Base-by-base conservation (phyloP, 1,140 invertebrate species). In the Brachionus asplanchnoidis region DNA sequence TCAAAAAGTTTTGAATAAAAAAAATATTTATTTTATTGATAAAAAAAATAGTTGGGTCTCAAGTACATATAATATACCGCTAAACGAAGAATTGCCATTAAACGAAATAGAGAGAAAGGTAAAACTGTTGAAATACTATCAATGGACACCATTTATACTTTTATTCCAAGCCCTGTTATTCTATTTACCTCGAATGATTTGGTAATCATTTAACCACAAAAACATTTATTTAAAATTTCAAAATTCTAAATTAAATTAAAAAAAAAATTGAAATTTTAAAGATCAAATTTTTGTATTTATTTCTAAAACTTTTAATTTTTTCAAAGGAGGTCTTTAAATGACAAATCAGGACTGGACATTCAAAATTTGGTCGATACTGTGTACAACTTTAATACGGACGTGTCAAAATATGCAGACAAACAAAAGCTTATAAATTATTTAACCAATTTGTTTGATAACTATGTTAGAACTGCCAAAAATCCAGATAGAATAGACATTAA, bases 71-170 rank as follows among this genome's bases (percentile, higher is more conserved):
- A 86, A 86, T 36, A 65, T 86, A 14, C 85, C 85, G 44, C 9
- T 26, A 23, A 65, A 53, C 42, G 36, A 42, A 60, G 83, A 84
- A 20, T 56, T 84, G 40, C 83, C 83, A 26, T 20, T 60, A 28
- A 42, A 78, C 77, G 65, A 84, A 50, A 14, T 40, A 20, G 46
- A 70, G 26, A 75, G 60, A 50, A 70, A 82, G 23, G 40, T 68
- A 66, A 65, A 87, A 46, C 86, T 89, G 78, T 84, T 90, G 17
- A 88, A 87, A 80, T 92, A 92, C 86, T 92, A 92, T 86, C 91
- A 92, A 86, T 92, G 92, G 91, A 90, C 91, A 6, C 91, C 92
- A 5, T 89, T 92, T 36, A 91, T 92, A 84, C 86, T 92, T 12
- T 86, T 92, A 28, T 87, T 91, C 3, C 91, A 92, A 87, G 91